These are phyloP conservation scores for Cephus pygmeus DNA, from an alignment of 2,888 invertebrate species.

Conservation along the genomic window DNA sequence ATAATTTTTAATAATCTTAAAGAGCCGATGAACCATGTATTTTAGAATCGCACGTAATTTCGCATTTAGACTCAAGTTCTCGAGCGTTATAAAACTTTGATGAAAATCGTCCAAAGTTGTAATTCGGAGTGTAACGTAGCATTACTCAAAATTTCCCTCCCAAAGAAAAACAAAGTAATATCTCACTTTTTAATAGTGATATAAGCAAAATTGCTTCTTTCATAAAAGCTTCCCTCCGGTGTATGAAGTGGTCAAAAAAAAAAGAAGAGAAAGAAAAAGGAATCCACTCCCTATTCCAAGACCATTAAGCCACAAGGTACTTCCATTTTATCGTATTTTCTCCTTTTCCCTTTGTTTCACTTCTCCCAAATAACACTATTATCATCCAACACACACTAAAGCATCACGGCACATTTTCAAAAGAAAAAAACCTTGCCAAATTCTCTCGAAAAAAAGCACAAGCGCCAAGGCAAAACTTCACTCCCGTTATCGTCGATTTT, in stretches of 20 bases:
- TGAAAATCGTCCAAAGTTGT: not conserved
- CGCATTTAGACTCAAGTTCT: not conserved
- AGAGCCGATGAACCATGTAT: not conserved
- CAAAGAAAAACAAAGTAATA: not conserved
- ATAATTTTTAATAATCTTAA: not conserved
- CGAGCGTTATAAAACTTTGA: not conserved
- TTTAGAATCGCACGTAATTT: not conserved
- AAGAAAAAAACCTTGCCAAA: not conserved
- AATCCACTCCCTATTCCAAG: not conserved
- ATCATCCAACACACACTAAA: not conserved
- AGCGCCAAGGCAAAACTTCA: not conserved
- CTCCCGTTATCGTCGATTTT: not conserved
- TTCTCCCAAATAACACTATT: not conserved
- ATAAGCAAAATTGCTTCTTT: not conserved
- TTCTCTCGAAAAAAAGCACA: not conserved
- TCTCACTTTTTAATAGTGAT: not conserved
- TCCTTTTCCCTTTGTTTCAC: not conserved
- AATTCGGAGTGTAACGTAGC: not conserved
- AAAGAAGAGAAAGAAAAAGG: too few species aligned
- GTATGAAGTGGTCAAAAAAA: not conserved
- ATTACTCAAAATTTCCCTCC: not conserved
- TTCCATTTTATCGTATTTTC: not conserved
- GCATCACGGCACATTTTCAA: not conserved
- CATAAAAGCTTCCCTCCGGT: not conserved
- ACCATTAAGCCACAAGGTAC: not conserved